These are phyloP conservation scores for Andrena chrysosceles DNA, from an alignment of 2,888 invertebrate genomes.

Conservation along the genomic window DNA sequence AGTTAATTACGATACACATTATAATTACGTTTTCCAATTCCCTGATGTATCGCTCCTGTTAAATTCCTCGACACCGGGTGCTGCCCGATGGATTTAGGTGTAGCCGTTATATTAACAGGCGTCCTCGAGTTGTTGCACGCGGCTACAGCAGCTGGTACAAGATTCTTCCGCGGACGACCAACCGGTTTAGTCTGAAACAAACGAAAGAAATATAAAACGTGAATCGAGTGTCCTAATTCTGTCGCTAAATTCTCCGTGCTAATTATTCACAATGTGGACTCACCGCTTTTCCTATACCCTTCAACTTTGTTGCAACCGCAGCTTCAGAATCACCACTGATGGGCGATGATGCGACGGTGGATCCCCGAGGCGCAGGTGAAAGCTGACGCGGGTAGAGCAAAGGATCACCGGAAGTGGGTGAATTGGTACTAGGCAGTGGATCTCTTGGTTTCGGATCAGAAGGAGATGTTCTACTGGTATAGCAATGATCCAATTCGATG, in stretches of 20 bases:
- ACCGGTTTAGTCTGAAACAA: constrained; percentile 61
- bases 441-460: constrained; percentile 87
- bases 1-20: background rate
- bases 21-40: constrained; percentile 60
- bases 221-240: too few relatives aligned
- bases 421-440: constrained; percentile 76
- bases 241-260: background rate
- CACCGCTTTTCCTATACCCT: constrained; percentile 59
- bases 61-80: constrained; percentile 59
- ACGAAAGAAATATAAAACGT: background rate
- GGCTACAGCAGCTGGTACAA: constrained; percentile 23
- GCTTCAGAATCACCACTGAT: constrained; percentile 41
- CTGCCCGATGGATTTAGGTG: constrained; percentile 61
- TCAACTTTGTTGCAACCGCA: constrained; percentile 57
- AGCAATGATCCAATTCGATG: constrained; percentile 92
- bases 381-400: constrained; percentile 57
- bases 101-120: constrained; percentile 31
- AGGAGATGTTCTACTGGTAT: constrained; percentile 87
- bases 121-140: constrained; percentile 36
- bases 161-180: constrained; percentile 63
- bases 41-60: constrained; percentile 57
- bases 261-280: background rate
- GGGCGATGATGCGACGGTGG: constrained; percentile 29
- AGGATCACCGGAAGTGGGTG: constrained; percentile 75
- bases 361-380: constrained; percentile 40